Evolutionary conservation across 2,888 invertebrate species (phyloP), one percentile per base, ranked within the genome.

Genomic region (Sesia apiformis): DNA sequence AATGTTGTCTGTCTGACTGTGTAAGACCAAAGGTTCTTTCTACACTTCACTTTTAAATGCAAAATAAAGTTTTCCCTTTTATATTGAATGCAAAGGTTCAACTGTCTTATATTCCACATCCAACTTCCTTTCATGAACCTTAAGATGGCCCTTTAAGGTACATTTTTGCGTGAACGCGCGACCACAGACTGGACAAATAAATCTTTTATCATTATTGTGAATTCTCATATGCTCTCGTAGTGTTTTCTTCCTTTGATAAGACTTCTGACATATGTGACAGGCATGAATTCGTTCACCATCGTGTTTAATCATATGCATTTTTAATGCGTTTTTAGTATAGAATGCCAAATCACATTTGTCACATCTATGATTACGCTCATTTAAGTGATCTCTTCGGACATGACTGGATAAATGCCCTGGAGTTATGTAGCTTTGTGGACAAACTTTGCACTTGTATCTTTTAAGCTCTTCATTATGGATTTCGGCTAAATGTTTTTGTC

Each of bases 281-380:
- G 79, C 76, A 39, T 90, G 91, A 39, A 91, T 91, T 8, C 91
- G 64, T 39, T 88, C 87, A 0, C 90, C 90, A 1, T 90, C 90
- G 50, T 91, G 91, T 7, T 89, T 90, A 0, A 90, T 90, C 86
- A 90, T 90, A 57, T 91, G 91, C 79, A 90, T 90, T 57, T 90
- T 91, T 39, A 91, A 64, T 4, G 91, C 90, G 53, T 91, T 90
- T 57, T 87, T 87, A 0, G 90, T 89, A 54, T 90, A 91, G 58
- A 91, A 91, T 0, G 90, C 90, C 3, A 87, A 64, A 40, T 90
- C 85, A 50, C 91, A 91, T 41, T 90, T 82, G 39, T 83, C 83
- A 53, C 91, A 91, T 7, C 86, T 83, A 8, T 85, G 91, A 60
- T 82, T 91, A 41, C 81, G 69, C 63, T 81, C 91, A 62, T 79